Percentiles rank a stretch among this genome's conserved stretches.
Evolutionary conservation across 2,888 invertebrate genomes (phyloP).

Genomic region (Augochlorella aurata): DNA sequence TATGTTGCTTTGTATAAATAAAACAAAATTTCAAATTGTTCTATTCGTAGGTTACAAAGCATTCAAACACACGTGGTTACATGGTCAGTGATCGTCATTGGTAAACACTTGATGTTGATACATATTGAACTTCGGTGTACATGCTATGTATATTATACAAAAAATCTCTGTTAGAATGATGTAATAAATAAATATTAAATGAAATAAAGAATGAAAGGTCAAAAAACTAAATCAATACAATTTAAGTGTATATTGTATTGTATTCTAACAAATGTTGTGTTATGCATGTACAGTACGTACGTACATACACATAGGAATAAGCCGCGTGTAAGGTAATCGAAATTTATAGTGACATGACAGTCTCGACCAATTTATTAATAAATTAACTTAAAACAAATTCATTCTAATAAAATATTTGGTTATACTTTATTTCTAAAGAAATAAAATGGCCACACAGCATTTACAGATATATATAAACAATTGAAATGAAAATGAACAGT

Average conservation of each 20-base stretch:
- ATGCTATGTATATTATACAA: no score
- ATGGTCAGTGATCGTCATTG: no score
- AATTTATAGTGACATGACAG: not conserved
- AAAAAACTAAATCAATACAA: no score
- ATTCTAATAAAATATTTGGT: not conserved
- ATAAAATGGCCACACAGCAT: not conserved
- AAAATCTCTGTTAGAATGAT: not conserved
- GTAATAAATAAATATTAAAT: no score
- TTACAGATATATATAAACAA: not conserved
- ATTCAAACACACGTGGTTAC: conserved; percentile 1
- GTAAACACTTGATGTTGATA: not conserved
- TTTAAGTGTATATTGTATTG: no score
- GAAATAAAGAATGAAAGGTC: no score
- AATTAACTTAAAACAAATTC: not conserved
- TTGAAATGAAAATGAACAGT: conserved; percentile 22
- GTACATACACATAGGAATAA: not conserved
- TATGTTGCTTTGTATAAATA: conserved; percentile 6
- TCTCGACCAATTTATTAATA: not conserved
- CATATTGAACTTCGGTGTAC: no score
- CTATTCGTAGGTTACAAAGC: conserved; percentile 12
- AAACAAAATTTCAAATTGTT: not conserved
- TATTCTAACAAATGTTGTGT: not conserved
- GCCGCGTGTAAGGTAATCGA: not conserved
- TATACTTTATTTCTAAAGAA: not conserved
- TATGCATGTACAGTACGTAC: not conserved